phyloP scores from a whole-genome alignment of 2,797 vertebrate species.

The Myotis planiceps region DNA sequence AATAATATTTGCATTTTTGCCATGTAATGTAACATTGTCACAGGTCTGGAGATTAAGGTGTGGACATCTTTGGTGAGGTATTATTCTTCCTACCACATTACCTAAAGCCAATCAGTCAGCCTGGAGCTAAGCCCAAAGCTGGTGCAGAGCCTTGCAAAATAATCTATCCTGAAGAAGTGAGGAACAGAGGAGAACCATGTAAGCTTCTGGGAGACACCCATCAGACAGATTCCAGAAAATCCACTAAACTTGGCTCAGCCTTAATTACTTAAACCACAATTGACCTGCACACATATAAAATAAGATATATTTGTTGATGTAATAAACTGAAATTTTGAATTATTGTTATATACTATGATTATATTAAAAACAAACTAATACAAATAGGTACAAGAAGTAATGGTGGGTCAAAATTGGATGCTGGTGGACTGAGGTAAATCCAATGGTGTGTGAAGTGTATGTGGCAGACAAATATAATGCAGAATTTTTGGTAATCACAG shows the following conservation, averaged over 20 bases:
- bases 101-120: not conserved
- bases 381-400: not conserved
- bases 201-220: not conserved
- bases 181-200: not conserved
- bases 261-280: not conserved
- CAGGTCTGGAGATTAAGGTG: not conserved
- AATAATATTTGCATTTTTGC: not conserved
- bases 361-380: not conserved
- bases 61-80: not conserved
- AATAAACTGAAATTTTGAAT: not conserved
- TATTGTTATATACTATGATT: not conserved
- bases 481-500: not conserved
- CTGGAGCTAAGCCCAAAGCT: not conserved
- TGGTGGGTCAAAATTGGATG: not conserved
- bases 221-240: not conserved
- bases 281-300: not conserved
- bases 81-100: not conserved
- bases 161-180: not conserved
- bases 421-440: not conserved
- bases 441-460: not conserved
- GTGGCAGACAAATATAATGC: not conserved
- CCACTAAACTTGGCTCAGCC: not conserved
- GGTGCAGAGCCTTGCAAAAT: not conserved
- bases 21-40: not conserved
- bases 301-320: not conserved